Conservation (phyloP, 2,797 vertebrate species). For the Crocodylus rhombifer region DNA sequence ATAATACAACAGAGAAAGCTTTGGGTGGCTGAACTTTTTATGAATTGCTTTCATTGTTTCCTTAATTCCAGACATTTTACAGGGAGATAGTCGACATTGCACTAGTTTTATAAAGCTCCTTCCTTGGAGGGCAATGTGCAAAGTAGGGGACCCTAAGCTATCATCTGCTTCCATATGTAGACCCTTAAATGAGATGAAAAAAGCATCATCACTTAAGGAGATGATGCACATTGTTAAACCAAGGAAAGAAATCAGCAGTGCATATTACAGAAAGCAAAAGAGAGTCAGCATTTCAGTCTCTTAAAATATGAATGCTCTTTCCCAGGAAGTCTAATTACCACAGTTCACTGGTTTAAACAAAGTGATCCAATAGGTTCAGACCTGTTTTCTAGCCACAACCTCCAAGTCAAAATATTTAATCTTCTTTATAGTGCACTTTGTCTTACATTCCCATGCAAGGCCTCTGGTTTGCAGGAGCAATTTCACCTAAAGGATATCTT, state of each 20-base stretch:
- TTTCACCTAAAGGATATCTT: neutral
- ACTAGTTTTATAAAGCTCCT: neutral
- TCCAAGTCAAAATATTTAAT: slow-evolving; percentile 34
- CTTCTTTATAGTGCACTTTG: slow-evolving; percentile 19
- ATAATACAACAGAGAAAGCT: neutral
- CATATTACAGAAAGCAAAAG: neutral
- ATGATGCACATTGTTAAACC: neutral
- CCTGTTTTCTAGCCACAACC: neutral
- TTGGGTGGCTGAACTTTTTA: neutral
- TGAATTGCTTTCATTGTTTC: neutral
- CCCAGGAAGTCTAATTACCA: neutral
- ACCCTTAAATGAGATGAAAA: neutral
- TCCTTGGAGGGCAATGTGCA: accelerated
- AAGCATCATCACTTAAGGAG: neutral
- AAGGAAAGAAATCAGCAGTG: neutral
- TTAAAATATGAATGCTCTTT: slow-evolving; percentile 40
- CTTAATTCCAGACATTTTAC: neutral
- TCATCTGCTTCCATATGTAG: neutral
- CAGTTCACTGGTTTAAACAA: slow-evolving; percentile 28
- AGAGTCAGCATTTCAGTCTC: neutral
- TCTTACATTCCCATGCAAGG: slow-evolving; percentile 25
- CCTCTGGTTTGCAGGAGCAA: neutral
- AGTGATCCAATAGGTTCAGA: slow-evolving; percentile 26
- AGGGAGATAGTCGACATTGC: accelerated
- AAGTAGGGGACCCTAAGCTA: neutral